These are phyloP conservation scores for Cygnus olor DNA, from an alignment of 2,797 vertebrate species.

Conservation along the genomic window DNA sequence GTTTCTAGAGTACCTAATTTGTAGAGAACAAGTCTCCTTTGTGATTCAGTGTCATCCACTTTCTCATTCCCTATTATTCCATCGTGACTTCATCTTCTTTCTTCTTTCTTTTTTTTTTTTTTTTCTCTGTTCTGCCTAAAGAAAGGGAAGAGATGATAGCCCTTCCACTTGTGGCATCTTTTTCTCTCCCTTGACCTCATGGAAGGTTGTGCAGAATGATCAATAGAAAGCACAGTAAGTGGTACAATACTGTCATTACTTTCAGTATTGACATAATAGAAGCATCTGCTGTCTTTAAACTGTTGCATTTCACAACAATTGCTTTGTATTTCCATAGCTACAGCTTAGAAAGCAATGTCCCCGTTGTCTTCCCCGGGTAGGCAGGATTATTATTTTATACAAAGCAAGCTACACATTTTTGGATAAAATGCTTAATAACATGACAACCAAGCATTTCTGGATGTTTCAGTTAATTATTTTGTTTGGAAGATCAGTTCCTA, in stretches of 20 bases:
- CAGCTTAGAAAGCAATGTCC: background rate
- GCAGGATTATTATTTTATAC: background rate
- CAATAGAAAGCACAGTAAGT: background rate
- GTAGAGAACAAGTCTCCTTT: conserved; percentile 40
- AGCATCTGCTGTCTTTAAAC: conserved; percentile 12
- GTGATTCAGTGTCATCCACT: conserved; percentile 19
- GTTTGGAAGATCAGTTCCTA: background rate
- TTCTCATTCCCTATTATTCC: conserved; percentile 47
- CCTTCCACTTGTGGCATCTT: background rate
- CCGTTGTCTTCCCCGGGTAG: background rate
- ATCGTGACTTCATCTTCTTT: conserved; percentile 13
- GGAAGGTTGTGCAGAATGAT: background rate
- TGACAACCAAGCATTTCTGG: background rate
- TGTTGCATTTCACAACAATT: conserved; percentile 11
- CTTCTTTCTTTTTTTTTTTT: background rate
- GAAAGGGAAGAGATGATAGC: background rate
- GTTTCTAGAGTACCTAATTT: conserved; percentile 25
- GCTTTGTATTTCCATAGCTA: conserved; percentile 31
- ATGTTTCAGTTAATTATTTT: background rate
- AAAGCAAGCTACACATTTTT: background rate
- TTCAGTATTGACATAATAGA: conserved; percentile 26
- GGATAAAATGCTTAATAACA: background rate
- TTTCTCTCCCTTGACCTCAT: conserved; percentile 9
- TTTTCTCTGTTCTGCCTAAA: background rate
- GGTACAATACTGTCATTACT: background rate